Evolutionary conservation across 2,797 vertebrate genomes (phyloP).

Genomic region (Gallirallus australis): DNA sequence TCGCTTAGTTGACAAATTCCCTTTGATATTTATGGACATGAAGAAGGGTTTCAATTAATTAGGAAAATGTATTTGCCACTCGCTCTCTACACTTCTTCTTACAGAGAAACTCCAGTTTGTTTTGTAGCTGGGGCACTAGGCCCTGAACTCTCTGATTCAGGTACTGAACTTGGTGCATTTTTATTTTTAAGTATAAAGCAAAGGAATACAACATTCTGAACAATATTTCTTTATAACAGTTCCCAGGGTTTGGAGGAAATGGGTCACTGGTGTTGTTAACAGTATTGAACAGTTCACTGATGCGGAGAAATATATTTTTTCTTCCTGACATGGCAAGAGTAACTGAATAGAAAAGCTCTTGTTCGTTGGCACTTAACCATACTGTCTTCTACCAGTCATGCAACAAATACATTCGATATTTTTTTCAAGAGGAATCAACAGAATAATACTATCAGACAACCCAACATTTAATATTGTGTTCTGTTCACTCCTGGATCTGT

Average conservation of each 20-base stretch:
- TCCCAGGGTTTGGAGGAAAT: conserved; percentile 8
- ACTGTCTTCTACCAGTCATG: conserved; percentile 36
- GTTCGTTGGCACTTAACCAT: conserved; percentile 24
- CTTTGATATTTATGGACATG: background rate
- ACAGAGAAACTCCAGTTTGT: background rate
- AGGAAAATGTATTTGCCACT: background rate
- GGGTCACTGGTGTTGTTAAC: conserved; percentile 37
- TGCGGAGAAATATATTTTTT: background rate
- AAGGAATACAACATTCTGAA: background rate
- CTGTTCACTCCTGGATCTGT: background rate
- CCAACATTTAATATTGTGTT: background rate
- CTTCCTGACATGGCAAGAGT: conserved; percentile 10
- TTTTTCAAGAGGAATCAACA: background rate
- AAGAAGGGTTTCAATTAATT: background rate
- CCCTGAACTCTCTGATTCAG: background rate
- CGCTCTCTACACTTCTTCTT: background rate
- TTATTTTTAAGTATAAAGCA: background rate
- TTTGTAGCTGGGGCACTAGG: background rate
- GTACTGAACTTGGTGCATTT: background rate
- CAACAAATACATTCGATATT: conserved; percentile 17
- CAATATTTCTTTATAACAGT: background rate
- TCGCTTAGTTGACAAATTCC: background rate
- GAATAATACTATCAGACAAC: background rate
- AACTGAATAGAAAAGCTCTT: conserved; percentile 28
- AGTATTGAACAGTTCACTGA: conserved; percentile 33